These are phyloP conservation scores for Julus scandinavius DNA, from an alignment of 2,888 invertebrate genomes.

Conservation along the genomic window DNA sequence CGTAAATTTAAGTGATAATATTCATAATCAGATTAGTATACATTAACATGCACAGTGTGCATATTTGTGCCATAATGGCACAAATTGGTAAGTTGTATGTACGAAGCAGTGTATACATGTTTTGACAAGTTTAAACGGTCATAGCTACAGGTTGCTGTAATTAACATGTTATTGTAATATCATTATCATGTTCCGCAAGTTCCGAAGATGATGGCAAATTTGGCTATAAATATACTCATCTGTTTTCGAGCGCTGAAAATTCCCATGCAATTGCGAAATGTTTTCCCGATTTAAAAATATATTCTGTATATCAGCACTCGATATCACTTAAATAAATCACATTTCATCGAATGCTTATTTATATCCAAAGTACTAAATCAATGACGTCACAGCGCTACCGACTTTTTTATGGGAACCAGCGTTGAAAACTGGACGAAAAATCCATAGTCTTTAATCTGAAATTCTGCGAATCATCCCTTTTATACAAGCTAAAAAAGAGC, in stretches of 20 bases:
- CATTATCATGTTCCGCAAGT: no score
- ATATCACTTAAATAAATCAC: conserved; percentile 31
- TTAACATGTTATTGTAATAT: no score
- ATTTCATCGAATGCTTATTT: conserved; percentile 15
- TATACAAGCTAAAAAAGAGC: neutral
- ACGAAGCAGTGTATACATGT: no score
- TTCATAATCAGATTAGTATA: no score
- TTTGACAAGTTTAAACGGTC: no score
- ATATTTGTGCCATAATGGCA: no score
- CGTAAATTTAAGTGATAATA: no score
- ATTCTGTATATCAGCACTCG: conserved; percentile 33
- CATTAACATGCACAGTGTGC: no score
- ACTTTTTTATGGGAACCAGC: neutral
- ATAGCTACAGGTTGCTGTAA: no score
- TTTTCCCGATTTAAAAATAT: conserved; percentile 9
- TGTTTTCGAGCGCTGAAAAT: neutral
- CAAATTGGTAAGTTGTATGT: no score
- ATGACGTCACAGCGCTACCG: conserved; percentile 21
- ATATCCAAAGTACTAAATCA: neutral
- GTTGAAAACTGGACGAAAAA: neutral
- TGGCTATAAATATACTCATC: no score
- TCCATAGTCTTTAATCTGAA: neutral
- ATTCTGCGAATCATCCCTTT: conserved; percentile 4
- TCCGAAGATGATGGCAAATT: no score
- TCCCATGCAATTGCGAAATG: conserved; percentile 17